Evolutionary conservation across 2,797 vertebrate genomes (phyloP), one percentile per base, ranked within the genome.

Genomic region (Oreochromis grahami): DNA sequence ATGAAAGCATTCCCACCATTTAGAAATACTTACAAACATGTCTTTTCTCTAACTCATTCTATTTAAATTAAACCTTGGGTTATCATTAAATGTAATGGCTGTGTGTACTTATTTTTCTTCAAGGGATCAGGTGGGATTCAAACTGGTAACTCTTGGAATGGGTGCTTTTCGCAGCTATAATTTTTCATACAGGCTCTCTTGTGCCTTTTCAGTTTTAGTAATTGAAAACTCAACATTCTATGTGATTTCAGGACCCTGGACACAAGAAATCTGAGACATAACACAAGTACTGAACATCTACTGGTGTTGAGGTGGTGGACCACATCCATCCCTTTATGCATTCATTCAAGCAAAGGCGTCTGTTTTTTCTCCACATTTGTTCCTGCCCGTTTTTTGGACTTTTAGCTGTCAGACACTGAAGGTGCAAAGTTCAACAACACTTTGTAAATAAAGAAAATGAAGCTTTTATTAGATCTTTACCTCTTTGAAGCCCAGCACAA

Each of bases 401-500:
- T 24, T 6, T 1, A n/a, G 13, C 7, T 68, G 63, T 41, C 12
- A 43, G 38, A 43, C 38, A 24, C n/a, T 24, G 36, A 24, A 43
- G 21, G 38, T 1, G 63, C 38, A 48, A 72, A 72, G 43, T 45
- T 72, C 68, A 72, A 72, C 43, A 50, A 72, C 15, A 72, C 24
- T 72, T 72, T 7, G 65, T 45, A 45, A 24, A 72, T 32, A 50
- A 70, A 70, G 21, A 26, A 26, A 45, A 32, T 8, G 0, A 9
- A 79, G 78, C 3, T 87, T 82, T 91, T 92, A 92, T 90, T 87
- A 24, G 56, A 63, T 29, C 52, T 85, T 81, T 13, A 13, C 70
- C 6, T 12, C 7, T 80, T 77, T 70, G 7, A 78, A 51, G 51
- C 76, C 4, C 29, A 88, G 11, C 76, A 77, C 19, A 84, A 36